Evolutionary conservation across 1,140 invertebrate genomes (phyloP).

Genomic region (Drosophila navojoa): DNA sequence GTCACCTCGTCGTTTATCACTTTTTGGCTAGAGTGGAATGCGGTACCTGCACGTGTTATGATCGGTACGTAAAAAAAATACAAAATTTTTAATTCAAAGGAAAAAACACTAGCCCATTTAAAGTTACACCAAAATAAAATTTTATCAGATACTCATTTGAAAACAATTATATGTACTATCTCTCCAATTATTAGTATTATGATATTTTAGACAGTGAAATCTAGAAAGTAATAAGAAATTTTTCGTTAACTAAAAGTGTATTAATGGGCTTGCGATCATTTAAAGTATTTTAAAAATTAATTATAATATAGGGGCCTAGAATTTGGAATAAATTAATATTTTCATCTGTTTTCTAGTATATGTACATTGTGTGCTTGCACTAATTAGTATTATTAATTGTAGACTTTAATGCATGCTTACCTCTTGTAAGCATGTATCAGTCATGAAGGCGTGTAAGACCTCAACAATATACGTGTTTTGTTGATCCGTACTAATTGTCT

Average conservation of each 20-base stretch:
- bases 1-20: conserved; percentile 97
- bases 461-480: no score
- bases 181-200: conserved; percentile 44
- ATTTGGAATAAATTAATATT: no score
- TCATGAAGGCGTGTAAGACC: no score
- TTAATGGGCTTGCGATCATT: background rate
- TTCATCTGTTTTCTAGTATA: background rate
- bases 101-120: conserved; percentile 16
- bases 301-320: no score
- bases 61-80: conserved; percentile 88
- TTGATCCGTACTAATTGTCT: no score
- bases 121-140: conserved; percentile 10
- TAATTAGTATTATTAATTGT: background rate
- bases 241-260: conserved; percentile 30
- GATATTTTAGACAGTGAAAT: conserved; percentile 34
- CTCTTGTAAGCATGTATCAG: no score
- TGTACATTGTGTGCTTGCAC: background rate
- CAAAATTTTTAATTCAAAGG: conserved; percentile 14
- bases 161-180: conserved; percentile 25
- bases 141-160: conserved; percentile 14
- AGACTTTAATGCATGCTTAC: no score
- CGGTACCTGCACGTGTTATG: conserved; percentile 96
- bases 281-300: no score
- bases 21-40: conserved; percentile 97
- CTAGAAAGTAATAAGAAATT: conserved; percentile 39